phyloP scores from a whole-genome alignment of 2,797 vertebrate genomes.

The Semaprochilodus insignis region DNA sequence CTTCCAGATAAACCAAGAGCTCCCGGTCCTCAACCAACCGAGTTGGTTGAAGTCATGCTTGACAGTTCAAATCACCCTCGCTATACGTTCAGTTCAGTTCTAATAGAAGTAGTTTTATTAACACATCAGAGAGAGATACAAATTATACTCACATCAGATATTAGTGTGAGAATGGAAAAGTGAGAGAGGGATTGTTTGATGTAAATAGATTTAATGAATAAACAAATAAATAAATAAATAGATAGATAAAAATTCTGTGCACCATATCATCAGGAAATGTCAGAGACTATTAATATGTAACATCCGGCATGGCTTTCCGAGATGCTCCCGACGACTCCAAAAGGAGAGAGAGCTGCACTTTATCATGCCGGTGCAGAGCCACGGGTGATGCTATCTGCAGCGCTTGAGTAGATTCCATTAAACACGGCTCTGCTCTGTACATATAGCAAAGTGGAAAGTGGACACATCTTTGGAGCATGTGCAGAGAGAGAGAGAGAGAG shows the following conservation, averaged over 20 bases:
- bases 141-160: slow-evolving; percentile 61
- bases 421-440: slow-evolving; percentile 71
- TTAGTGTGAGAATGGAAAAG: slow-evolving; percentile 54
- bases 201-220: slow-evolving; percentile 66
- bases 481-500: slow-evolving; percentile 56
- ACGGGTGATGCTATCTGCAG: slow-evolving; percentile 74
- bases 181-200: slow-evolving; percentile 48
- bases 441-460: slow-evolving; percentile 65
- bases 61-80: too few species aligned
- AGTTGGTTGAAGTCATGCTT: too few species aligned
- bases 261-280: slow-evolving; percentile 75
- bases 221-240: slow-evolving; percentile 59
- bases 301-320: slow-evolving; percentile 72
- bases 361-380: slow-evolving; percentile 69
- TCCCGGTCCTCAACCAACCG: too few species aligned
- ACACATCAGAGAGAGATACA: slow-evolving; percentile 28
- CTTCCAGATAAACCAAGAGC: too few species aligned
- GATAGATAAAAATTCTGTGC: slow-evolving; percentile 20
- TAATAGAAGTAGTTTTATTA: too few species aligned
- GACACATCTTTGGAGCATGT: slow-evolving; percentile 44
- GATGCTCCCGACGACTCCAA: slow-evolving; percentile 69
- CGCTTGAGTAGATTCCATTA: slow-evolving; percentile 79
- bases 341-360: slow-evolving; percentile 64
- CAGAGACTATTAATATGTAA: slow-evolving; percentile 79
- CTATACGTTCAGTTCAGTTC: too few species aligned